Evolutionary conservation across 1,140 invertebrate species (phyloP).

Genomic region (Sycophila sp.): DNA sequence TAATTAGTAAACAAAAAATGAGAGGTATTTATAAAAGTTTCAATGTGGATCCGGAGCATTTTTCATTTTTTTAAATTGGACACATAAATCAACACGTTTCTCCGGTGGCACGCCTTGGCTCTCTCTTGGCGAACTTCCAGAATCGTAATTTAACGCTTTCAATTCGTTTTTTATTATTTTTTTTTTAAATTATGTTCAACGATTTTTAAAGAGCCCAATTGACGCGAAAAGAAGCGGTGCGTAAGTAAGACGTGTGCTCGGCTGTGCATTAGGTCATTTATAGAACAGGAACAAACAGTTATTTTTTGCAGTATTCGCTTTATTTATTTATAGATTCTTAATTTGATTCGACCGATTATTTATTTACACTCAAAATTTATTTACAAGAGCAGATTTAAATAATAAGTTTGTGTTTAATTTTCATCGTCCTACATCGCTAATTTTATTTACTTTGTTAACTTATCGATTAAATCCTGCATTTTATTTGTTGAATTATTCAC

Average conservation of each 20-base stretch:
- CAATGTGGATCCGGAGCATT: conserved; percentile 9
- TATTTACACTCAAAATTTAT: not conserved
- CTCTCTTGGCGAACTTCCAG: conserved; percentile 1
- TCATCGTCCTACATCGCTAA: too few species aligned
- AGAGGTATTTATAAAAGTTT: too few species aligned
- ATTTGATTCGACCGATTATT: too few species aligned
- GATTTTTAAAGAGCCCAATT: conserved; percentile 21
- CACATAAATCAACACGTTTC: conserved; percentile 3
- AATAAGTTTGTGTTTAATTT: too few species aligned
- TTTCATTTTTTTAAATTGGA: conserved; percentile 18
- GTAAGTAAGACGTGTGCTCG: not conserved
- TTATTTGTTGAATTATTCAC: too few species aligned
- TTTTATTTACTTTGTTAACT: too few species aligned
- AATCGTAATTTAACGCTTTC: conserved; percentile 19
- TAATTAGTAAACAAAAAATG: too few species aligned
- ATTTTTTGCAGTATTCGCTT: not conserved
- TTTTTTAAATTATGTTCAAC: conserved; percentile 10
- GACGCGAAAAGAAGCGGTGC: not conserved
- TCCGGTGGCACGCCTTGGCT: not conserved
- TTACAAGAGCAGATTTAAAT: too few species aligned
- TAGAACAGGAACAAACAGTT: not conserved
- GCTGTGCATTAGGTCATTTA: not conserved
- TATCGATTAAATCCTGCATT: too few species aligned
- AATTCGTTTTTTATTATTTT: not conserved
- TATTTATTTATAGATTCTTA: not conserved